Evolutionary conservation across 2,797 vertebrate species (phyloP), one percentile per base, ranked within the genome.

Genomic region (Peromyscus attwateri): DNA sequence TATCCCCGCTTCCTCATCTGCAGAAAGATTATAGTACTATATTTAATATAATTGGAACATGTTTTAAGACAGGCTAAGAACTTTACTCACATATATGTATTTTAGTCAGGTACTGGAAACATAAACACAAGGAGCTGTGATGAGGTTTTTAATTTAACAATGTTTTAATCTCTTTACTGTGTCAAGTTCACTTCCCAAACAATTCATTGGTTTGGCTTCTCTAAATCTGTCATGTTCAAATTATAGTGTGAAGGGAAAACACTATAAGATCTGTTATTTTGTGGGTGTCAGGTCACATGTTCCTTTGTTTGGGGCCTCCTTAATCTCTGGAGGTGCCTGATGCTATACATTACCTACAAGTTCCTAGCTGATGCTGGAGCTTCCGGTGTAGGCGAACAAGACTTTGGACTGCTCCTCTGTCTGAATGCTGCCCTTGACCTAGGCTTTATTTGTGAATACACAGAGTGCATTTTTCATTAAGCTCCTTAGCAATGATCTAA

Each of bases 381-480:
- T 68, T 21, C 81, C 68, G 43, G 37, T 13, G 27, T 14, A 77
- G 43, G 34, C 19, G 34, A 87, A 88, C 2, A 55, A n/a, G 25
- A 57, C 52, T 85, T 94, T 88, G 79, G 96, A 34, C 6, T 55
- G 57, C 27, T 77, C 12, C n/a, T 87, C 62, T 71, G 9, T 88
- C 73, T 93, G 55, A 94, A 89, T 49, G 40, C n/a, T 27, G 27
- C 75, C n/a, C 85, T 79, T 76, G 31, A 82, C 37, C 64, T 8
- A 55, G 21, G 2, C 80, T 94, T 92, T 93, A 93, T 55, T 76
- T 90, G 90, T 43, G 43, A 79, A 88, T 43, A 46, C 16, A 23
- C 6, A 64, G 29, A 57, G 4, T 64, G 3, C 23, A 57, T 95
- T 93, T 92, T 62, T 91, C 90, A 85, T 76, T 71, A 95, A 76